Evolutionary conservation across 2,888 invertebrate species (phyloP).

Genomic region (Campopleginae sp.): DNA sequence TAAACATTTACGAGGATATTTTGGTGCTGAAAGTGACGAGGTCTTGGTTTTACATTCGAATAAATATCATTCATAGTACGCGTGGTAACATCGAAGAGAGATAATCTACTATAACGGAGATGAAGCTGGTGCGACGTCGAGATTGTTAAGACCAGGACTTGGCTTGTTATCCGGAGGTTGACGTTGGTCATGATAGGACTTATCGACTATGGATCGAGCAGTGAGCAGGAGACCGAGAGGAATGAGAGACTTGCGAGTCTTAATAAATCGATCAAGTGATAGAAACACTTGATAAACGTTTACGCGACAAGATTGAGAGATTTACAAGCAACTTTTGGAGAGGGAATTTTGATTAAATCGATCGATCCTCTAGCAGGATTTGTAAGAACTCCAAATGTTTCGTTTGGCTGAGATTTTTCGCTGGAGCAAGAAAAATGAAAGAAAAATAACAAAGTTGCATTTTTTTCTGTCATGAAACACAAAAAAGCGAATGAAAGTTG

Average conservation of each 20-base stretch:
- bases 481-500: constrained; percentile 63
- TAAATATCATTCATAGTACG: constrained; percentile 8
- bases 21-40: constrained; percentile 19
- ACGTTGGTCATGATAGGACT: constrained; percentile 20
- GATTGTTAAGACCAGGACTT: constrained; percentile 18
- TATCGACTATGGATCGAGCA: constrained; percentile 28
- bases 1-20: constrained; percentile 4
- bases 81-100: background rate
- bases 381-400: background rate
- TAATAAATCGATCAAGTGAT: background rate
- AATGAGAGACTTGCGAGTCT: background rate
- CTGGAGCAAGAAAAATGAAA: background rate
- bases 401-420: background rate
- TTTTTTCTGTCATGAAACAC: constrained; percentile 4
- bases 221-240: background rate
- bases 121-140: background rate
- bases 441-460: background rate
- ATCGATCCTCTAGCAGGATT: background rate
- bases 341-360: background rate
- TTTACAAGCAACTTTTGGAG: background rate
- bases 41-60: background rate
- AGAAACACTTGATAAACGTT: constrained; percentile 11
- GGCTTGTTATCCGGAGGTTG: constrained; percentile 1
- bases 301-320: constrained; percentile 33
- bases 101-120: constrained; percentile 18